Evolutionary conservation across 2,888 invertebrate species (phyloP), one percentile per base, ranked within the genome.

Genomic region (Tachystola acroxantha): DNA sequence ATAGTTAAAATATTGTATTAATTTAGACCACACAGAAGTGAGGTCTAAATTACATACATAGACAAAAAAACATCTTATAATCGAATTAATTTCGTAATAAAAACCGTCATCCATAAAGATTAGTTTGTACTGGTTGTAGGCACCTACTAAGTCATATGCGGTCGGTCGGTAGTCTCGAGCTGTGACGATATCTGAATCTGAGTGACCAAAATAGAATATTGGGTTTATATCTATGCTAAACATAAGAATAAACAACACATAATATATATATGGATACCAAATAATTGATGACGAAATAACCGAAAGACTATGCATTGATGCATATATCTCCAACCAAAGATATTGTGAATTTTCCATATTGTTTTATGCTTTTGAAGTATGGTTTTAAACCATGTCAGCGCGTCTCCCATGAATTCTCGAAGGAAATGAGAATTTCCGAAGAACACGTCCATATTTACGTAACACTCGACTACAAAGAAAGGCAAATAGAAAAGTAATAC

Each of bases 401-500:
- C 59, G 53, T 64, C 65, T 70, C 66, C 66, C 63, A 64, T 63
- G 58, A 71, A 70, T 74, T 75, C 71, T 68, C 61, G 60, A 64
- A 77, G 76, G 79, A 81, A 82, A 79, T 76, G 70, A 75, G 71
- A 73, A 74, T 79, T 75, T 77, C 74, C 75, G 65, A 77, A 71
- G 74, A 79, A 77, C 73, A 64, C 64, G 76, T 75, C 59, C 66
- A 75, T 86, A 77, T 86, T 85, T 84, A 79, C 85, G 77, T 77
- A 80, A 82, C 82, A 82, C 85, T 85, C 65, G 75, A 84, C 84
- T 73, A 85, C 85, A 86, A 85, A 85, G 85, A 77, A 82, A 71
- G 62, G 73, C 66, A 85, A 85, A 85, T 73, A 85, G 78, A 75
- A 72, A 78, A 81, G 79, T 84, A 84, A 82, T 81, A 84, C 75